Evolutionary conservation across 2,888 invertebrate species (phyloP).

Genomic region (Seira ritae): DNA sequence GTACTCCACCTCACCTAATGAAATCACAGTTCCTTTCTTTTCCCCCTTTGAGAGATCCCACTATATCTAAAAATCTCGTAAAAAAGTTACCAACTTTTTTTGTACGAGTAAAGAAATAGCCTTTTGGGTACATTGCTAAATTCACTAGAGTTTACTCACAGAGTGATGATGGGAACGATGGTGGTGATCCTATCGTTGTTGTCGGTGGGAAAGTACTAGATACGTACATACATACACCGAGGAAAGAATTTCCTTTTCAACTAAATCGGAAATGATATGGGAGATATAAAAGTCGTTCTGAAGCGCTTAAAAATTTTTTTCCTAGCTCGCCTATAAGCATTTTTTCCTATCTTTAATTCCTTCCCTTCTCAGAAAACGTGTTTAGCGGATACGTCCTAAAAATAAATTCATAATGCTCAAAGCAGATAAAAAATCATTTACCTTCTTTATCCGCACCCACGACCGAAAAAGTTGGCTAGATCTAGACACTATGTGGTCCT

Average conservation of each 20-base stretch:
- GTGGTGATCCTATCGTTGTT: neutral
- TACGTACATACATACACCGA: no score
- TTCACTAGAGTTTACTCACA: neutral
- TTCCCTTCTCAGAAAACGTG: no score
- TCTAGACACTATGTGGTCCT: no score
- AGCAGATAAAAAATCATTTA: neutral
- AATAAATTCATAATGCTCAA: no score
- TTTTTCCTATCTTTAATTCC: no score
- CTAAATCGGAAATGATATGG: no score
- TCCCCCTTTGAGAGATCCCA: neutral
- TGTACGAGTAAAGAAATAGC: no score
- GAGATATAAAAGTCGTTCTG: no score
- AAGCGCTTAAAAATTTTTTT: no score
- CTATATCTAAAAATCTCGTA: neutral
- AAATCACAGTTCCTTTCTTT: slow-evolving; percentile 45
- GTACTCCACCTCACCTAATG: slow-evolving; percentile 47
- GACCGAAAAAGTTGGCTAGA: neutral
- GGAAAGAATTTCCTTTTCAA: no score
- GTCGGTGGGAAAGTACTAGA: neutral
- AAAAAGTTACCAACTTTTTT: neutral
- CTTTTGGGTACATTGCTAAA: neutral
- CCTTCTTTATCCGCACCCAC: neutral
- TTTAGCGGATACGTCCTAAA: no score
- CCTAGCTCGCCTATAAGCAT: no score
- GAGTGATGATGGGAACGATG: neutral